Conservation (phyloP, 2,797 vertebrate genomes). For the Danio tinwini region DNA sequence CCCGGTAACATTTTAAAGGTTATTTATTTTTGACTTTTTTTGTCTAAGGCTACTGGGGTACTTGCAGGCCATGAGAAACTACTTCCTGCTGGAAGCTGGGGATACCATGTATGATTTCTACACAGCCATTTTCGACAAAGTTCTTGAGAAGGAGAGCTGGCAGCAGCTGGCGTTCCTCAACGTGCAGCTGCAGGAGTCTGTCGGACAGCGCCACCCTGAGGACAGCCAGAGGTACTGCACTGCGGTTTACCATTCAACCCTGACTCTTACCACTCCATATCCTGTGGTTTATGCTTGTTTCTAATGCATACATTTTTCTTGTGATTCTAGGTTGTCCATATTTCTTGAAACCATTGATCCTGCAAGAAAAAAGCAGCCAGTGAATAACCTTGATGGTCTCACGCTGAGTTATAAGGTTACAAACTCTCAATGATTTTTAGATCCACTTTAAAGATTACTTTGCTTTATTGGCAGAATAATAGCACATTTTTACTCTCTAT, state of each 20-base stretch:
- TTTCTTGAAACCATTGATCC: slow-evolving; percentile 89
- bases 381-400: slow-evolving; percentile 93
- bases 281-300: slow-evolving; percentile 16
- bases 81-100: slow-evolving; percentile 96
- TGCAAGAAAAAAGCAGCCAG: slow-evolving; percentile 92
- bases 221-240: slow-evolving; percentile 88
- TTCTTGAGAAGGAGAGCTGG: slow-evolving; percentile 95
- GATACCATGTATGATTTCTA: slow-evolving; percentile 99
- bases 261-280: neutral
- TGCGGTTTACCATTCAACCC: neutral
- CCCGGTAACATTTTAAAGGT: neutral
- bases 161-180: slow-evolving; percentile 94
- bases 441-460: neutral
- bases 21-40: slow-evolving; percentile 1
- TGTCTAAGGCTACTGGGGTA: slow-evolving; percentile 88
- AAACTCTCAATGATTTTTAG: neutral
- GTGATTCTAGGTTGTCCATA: slow-evolving; percentile 84
- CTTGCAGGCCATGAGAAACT: slow-evolving; percentile 98
- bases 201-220: slow-evolving; percentile 92
- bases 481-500: neutral
- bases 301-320: slow-evolving; percentile 5
- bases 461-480: neutral
- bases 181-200: slow-evolving; percentile 93
- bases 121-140: slow-evolving; percentile 97
- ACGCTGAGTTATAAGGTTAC: slow-evolving; percentile 94